phyloP scores from a whole-genome alignment of 2,797 vertebrate species.

The Apogon hyalosoma region DNA sequence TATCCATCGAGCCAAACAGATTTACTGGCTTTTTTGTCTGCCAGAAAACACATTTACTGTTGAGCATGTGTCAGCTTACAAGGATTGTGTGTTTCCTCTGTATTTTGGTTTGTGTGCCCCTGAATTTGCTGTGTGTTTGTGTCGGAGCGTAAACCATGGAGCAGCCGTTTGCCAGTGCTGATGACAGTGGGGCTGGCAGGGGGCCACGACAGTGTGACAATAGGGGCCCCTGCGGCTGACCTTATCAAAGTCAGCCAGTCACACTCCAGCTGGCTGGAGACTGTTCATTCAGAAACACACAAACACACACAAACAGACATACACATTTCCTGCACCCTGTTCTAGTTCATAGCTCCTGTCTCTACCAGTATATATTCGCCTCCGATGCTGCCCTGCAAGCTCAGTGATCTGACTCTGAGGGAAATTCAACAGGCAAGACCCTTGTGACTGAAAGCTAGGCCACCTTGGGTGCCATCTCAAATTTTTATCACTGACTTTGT shows the following conservation, averaged over 20 bases:
- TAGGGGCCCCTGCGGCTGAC: slow-evolving; percentile 70
- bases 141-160: slow-evolving; percentile 45
- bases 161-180: slow-evolving; percentile 55
- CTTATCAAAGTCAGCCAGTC: slow-evolving; percentile 81
- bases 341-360: slow-evolving; percentile 60
- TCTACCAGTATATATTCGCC: slow-evolving; percentile 39
- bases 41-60: slow-evolving; percentile 72
- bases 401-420: slow-evolving; percentile 17
- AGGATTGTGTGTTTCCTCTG: slow-evolving; percentile 53
- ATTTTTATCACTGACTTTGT: slow-evolving; percentile 11
- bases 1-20: slow-evolving; percentile 72
- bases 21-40: slow-evolving; percentile 71
- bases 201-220: slow-evolving; percentile 70
- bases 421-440: slow-evolving; percentile 44
- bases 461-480: not conserved
- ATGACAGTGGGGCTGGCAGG: slow-evolving; percentile 70
- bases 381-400: slow-evolving; percentile 4
- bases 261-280: slow-evolving; percentile 69
- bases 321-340: slow-evolving; percentile 40
- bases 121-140: slow-evolving; percentile 42
- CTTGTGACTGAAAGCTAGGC: slow-evolving; percentile 21
- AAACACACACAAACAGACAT: slow-evolving; percentile 36
- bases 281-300: slow-evolving; percentile 40
- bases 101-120: slow-evolving; percentile 42
- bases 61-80: slow-evolving; percentile 61